phyloP scores from a whole-genome alignment of 2,797 vertebrate species.

The Vultur gryphus region DNA sequence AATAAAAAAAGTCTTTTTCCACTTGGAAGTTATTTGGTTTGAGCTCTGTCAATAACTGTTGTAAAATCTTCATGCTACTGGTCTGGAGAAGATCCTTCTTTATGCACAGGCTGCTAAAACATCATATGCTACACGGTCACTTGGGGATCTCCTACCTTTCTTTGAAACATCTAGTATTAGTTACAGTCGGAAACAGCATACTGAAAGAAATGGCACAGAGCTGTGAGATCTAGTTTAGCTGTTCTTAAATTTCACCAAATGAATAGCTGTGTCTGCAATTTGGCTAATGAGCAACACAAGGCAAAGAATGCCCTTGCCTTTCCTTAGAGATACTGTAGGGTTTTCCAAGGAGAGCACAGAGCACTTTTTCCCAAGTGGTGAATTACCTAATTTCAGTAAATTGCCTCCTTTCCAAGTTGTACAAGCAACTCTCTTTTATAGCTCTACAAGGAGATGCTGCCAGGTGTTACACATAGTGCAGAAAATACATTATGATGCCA shows the following conservation, averaged over 20 bases:
- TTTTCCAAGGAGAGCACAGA: background rate
- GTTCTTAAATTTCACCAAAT: background rate
- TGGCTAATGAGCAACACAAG: background rate
- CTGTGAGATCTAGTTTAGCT: background rate
- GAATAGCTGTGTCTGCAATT: background rate
- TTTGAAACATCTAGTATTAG: background rate
- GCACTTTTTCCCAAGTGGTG: background rate
- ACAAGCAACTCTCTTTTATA: constrained; percentile 19
- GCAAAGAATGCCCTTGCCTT: background rate
- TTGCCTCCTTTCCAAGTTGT: constrained; percentile 6
- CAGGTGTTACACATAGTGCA: background rate
- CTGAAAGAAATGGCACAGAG: background rate
- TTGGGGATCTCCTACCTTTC: background rate
- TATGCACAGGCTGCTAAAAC: background rate
- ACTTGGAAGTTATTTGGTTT: background rate
- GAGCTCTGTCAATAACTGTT: background rate
- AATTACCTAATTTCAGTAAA: constrained; percentile 49
- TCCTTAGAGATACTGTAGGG: background rate
- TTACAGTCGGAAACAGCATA: background rate
- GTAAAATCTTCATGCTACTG: background rate
- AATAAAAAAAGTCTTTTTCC: background rate
- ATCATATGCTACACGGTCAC: background rate
- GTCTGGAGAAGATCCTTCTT: background rate
- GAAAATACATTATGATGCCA: background rate
- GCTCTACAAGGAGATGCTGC: background rate